Evolutionary conservation across 1,140 invertebrate genomes (phyloP), one percentile per base, ranked within the genome.

Genomic region (Ceratoteleas bidentatus): DNA sequence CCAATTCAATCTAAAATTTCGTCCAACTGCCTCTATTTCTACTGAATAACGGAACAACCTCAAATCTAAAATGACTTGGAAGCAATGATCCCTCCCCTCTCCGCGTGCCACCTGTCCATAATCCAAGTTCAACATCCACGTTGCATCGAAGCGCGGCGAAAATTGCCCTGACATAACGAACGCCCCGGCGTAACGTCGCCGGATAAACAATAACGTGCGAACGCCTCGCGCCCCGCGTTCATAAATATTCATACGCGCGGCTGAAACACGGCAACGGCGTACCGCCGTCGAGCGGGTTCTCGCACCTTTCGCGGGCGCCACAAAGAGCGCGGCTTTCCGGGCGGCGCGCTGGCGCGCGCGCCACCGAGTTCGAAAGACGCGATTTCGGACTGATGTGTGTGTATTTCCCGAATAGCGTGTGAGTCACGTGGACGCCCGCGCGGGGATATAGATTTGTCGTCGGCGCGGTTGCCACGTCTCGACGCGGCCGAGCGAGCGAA

Each of bases 371-470:
- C 45, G 57, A 66, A 79, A 68, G 72, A 79, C 43, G 60, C 83
- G 84, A 86, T 81, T 84, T 87, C 81, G 65, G 84, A 68, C 83
- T 83, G 81, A 85, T n/a, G n/a, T 86, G 57, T 70, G 65, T 78
- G 79, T 73, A 79, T 85, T 83, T 81, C 74, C 77, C 77, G 86
- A 86, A 85, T 82, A 79, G 80, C 78, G 72, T 75, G 83, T 79
- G 81, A 85, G 84, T 88, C 87, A 88, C 86, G 87, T 88, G 87
- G 83, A 83, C 72, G n/a, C 61, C 77, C 73, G 81, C 58, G 80
- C 58, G 68, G 78, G 83, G 86, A 87, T 87, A 88, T 88, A 86
- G 87, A 88, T 88, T 83, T 83, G 81, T 85, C 69, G 70, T 64
- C 34, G 74, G 84, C 86, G 54, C 65, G 62, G 86, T 88, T 88